phyloP scores from a whole-genome alignment of 2,113 vertebrate species.

The Rhegmatorhina hoffmannsi region DNA sequence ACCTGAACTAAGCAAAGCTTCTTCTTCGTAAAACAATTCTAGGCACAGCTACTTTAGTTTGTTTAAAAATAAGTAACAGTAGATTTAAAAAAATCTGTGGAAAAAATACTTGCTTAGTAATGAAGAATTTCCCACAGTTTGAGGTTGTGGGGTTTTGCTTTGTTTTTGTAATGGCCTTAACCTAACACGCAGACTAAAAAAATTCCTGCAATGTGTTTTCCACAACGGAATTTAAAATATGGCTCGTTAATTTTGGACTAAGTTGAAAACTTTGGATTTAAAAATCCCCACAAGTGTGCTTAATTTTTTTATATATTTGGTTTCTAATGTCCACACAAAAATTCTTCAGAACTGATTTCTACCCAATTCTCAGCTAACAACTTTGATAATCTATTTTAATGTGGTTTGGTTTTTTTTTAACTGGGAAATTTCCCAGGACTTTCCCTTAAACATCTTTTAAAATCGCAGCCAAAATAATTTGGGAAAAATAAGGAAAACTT shows the following conservation, averaged over 20 bases:
- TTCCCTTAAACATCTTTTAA: background rate
- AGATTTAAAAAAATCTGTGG: background rate
- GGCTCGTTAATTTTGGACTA: background rate
- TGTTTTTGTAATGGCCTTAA: background rate
- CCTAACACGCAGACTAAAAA: background rate
- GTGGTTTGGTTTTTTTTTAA: background rate
- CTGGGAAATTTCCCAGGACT: background rate
- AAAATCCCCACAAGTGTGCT: fast-evolving
- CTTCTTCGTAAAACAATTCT: background rate
- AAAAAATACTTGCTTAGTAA: background rate
- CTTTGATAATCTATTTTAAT: background rate
- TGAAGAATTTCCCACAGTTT: background rate
- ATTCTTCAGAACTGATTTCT: background rate
- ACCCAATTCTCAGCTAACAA: background rate
- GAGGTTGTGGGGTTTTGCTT: background rate
- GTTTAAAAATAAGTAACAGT: background rate
- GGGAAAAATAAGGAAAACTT: background rate
- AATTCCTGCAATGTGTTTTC: background rate
- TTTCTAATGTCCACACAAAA: background rate
- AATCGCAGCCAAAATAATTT: background rate
- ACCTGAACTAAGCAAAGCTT: background rate
- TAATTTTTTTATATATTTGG: fast-evolving
- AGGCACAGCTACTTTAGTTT: background rate
- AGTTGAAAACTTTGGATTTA: background rate
- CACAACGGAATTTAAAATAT: background rate